phyloP scores from a whole-genome alignment of 2,888 invertebrate species.

The Yponomeuta evonymella region DNA sequence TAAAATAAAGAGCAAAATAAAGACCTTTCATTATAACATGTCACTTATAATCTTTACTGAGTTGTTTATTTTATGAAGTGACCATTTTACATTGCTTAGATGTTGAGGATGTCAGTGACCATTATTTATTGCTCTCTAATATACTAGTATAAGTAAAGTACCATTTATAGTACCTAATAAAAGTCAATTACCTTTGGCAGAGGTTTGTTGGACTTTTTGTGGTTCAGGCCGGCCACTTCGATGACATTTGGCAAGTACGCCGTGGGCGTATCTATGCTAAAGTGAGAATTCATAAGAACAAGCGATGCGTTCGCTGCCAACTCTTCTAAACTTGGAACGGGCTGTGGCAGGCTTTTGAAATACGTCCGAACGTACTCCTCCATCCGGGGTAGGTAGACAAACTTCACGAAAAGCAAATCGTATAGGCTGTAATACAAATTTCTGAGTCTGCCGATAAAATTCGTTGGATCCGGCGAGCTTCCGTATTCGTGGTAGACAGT shows the following conservation, averaged over 20 bases:
- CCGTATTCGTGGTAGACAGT: conserved; percentile 24
- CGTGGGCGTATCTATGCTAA: conserved; percentile 35
- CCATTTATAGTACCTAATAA: too few species aligned
- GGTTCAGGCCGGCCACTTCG: conserved; percentile 49
- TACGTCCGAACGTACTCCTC: conserved; percentile 29
- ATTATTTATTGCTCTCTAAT: too few species aligned
- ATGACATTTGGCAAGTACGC: conserved; percentile 52
- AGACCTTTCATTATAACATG: too few species aligned
- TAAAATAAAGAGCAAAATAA: too few species aligned
- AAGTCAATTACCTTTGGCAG: conserved; percentile 18
- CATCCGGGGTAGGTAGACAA: conserved; percentile 22
- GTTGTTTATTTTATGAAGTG: too few species aligned
- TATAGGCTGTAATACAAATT: conserved; percentile 19
- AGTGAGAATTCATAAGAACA: conserved; percentile 46
- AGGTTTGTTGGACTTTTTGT: conserved; percentile 9
- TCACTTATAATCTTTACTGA: too few species aligned
- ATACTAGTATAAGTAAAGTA: too few species aligned
- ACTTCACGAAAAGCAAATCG: conserved; percentile 17
- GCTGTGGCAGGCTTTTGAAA: conserved; percentile 24
- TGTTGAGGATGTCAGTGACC: too few species aligned
- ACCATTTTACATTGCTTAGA: too few species aligned
- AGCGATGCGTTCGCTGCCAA: conserved; percentile 34
- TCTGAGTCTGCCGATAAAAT: conserved; percentile 23
- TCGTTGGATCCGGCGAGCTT: conserved; percentile 15
- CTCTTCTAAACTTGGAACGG: conserved; percentile 26